A percentile compares a stretch with the other conserved stretches of the same genome.
These are phyloP conservation scores for Drosophila leontia DNA, from an alignment of 1,140 invertebrate species.

Conservation along the genomic window DNA sequence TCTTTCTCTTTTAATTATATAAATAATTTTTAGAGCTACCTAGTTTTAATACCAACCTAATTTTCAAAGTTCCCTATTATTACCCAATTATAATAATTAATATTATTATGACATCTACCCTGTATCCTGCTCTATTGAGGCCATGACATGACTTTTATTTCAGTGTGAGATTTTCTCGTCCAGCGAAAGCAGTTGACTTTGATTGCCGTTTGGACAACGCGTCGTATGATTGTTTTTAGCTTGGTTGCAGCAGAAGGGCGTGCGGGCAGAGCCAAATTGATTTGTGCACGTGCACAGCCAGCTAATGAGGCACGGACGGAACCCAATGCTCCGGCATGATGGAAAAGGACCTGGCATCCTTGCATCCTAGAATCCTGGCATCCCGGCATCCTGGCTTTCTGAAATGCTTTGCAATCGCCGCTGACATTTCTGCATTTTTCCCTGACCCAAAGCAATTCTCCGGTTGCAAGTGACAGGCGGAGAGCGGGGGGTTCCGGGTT, in stretches of 20 bases:
- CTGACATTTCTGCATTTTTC: conserved; percentile 46
- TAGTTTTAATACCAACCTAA: too few species aligned
- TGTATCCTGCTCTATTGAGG: too few species aligned
- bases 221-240: conserved; percentile 74
- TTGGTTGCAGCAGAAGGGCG: conserved; percentile 16
- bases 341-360: conserved; percentile 12
- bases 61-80: too few species aligned
- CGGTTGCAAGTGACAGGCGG: conserved; percentile 46
- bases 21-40: too few species aligned
- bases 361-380: not conserved
- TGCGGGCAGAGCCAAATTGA: conserved; percentile 64
- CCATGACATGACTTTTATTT: not conserved
- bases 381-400: conserved; percentile 24
- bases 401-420: conserved; percentile 48
- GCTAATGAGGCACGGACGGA: conserved; percentile 60
- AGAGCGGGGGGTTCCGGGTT: not conserved
- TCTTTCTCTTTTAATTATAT: too few species aligned
- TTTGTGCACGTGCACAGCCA: conserved; percentile 77
- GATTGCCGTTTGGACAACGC: conserved; percentile 73
- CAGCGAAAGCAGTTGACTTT: conserved; percentile 56
- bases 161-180: conserved; percentile 45
- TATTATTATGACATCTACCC: too few species aligned
- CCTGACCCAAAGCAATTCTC: conserved; percentile 6
- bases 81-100: too few species aligned
- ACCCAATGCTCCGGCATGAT: conserved; percentile 16